Evolutionary conservation across 2,888 invertebrate species (phyloP).

Genomic region (Tortrix viridana): DNA sequence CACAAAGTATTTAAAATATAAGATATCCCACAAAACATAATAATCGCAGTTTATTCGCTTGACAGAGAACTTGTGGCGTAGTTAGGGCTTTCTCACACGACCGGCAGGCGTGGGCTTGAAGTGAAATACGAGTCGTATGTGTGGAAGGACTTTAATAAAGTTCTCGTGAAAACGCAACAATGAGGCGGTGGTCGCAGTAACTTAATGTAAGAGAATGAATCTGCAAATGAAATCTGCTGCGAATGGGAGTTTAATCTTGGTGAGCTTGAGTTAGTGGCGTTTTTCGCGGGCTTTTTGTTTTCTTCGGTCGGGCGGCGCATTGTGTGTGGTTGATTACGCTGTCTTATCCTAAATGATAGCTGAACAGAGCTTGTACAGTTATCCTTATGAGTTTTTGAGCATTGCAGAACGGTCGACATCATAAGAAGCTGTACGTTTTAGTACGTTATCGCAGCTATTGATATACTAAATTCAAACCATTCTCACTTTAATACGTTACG

Average conservation of each 20-base stretch:
- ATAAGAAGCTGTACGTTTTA: too few relatives aligned
- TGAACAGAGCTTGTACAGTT: neutral
- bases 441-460: too few relatives aligned
- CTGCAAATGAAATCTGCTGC: constrained; percentile 67
- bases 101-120: constrained; percentile 60
- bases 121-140: constrained; percentile 61
- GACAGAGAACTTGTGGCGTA: constrained; percentile 52
- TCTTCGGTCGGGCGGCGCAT: constrained; percentile 30
- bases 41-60: constrained; percentile 64
- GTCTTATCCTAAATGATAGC: constrained; percentile 32
- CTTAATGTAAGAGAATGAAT: constrained; percentile 74
- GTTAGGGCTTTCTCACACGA: constrained; percentile 47
- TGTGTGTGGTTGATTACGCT: constrained; percentile 35
- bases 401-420: too few relatives aligned
- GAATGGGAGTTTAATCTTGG: constrained; percentile 61
- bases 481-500: too few relatives aligned
- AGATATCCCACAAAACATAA: constrained; percentile 60
- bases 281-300: constrained; percentile 42
- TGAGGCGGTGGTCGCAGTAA: constrained; percentile 63
- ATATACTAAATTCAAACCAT: too few relatives aligned
- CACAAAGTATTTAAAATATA: constrained; percentile 46
- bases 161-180: constrained; percentile 73
- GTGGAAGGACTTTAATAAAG: constrained; percentile 72
- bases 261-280: constrained; percentile 43
- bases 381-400: neutral